A percentile compares a stretch with the other conserved stretches of the same genome.
phyloP scores from a whole-genome alignment of 92 coral and sea anemone species.

The Muricea muricata region DNA sequence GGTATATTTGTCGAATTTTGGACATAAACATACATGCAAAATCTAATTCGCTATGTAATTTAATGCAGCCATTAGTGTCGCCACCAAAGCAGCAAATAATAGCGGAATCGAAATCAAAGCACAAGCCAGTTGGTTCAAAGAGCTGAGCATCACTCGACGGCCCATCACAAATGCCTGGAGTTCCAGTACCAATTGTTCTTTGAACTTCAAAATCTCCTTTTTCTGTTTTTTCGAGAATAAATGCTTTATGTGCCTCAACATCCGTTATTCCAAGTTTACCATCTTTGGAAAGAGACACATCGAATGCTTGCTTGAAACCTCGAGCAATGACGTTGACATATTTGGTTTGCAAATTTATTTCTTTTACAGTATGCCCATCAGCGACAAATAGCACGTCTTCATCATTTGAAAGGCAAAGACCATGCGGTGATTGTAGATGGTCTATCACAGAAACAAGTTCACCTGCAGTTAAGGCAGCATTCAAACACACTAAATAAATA shows the following conservation, averaged over 20 bases:
- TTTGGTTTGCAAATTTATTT: conserved; percentile 42
- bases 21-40: conserved; percentile 72
- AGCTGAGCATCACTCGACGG: conserved; percentile 54
- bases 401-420: conserved; percentile 40
- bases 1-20: conserved; percentile 54
- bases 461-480: conserved; percentile 52
- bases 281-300: conserved; percentile 61
- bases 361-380: conserved; percentile 49
- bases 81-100: conserved; percentile 73
- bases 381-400: conserved; percentile 63
- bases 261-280: conserved; percentile 56
- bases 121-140: conserved; percentile 66
- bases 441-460: conserved; percentile 51
- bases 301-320: conserved; percentile 66
- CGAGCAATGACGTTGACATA: neutral
- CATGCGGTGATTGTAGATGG: conserved; percentile 48
- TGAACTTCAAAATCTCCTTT: neutral
- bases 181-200: conserved; percentile 48
- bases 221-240: neutral
- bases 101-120: conserved; percentile 57
- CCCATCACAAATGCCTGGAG: conserved; percentile 63
- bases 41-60: conserved; percentile 33
- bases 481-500: conserved; percentile 43
- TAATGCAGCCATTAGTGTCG: conserved; percentile 59
- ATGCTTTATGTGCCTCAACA: conserved; percentile 44